Evolutionary conservation across 1,140 invertebrate species (phyloP).

Genomic region (Pararge aegeria): DNA sequence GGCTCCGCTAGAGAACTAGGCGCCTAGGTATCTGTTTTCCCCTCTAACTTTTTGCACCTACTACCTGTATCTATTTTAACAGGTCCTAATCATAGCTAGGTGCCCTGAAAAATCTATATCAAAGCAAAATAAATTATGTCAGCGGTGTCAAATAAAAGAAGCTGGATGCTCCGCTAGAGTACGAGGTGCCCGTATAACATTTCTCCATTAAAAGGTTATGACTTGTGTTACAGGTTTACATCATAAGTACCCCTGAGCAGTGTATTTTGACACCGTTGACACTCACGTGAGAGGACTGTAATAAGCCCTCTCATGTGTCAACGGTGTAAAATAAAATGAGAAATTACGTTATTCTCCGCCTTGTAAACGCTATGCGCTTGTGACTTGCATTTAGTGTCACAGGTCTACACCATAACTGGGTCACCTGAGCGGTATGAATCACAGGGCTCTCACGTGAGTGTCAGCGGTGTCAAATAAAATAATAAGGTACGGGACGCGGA

Average conservation of each 20-base stretch:
- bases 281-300: no score
- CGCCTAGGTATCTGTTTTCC: no score
- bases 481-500: conserved; percentile 31
- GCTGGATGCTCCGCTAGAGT: not conserved
- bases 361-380: not conserved
- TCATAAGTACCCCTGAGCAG: no score
- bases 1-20: not conserved
- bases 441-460: conserved; percentile 24
- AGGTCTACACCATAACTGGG: conserved; percentile 22
- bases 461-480: conserved; percentile 41
- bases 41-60: no score
- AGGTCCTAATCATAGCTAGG: conserved; percentile 11
- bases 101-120: conserved; percentile 41
- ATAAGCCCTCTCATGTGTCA: no score
- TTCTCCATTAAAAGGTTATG: no score
- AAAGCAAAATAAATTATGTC: no score
- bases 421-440: conserved; percentile 43
- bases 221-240: no score
- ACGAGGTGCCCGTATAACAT: no score
- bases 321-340: no score
- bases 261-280: no score
- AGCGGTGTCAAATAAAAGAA: conserved; percentile 41
- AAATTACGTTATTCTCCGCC: no score
- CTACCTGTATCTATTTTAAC: not conserved
- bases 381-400: not conserved